These are phyloP conservation scores for Malurus elegans DNA, from an alignment of 2,113 vertebrate species.

Conservation along the genomic window DNA sequence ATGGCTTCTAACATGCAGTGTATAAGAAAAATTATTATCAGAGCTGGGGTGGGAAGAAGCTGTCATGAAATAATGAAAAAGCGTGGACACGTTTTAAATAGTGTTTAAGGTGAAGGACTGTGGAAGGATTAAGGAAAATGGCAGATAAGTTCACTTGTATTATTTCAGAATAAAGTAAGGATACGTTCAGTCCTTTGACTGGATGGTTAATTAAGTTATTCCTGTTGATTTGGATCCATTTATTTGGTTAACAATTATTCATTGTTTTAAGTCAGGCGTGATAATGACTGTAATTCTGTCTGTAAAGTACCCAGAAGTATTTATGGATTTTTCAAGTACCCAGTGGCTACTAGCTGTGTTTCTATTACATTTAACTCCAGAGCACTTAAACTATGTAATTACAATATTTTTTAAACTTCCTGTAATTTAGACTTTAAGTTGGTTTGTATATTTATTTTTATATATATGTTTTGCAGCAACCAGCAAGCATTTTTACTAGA, in stretches of 20 bases:
- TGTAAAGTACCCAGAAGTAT: background rate
- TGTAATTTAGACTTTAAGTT: background rate
- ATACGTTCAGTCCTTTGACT: background rate
- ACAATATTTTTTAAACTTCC: background rate
- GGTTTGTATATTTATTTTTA: background rate
- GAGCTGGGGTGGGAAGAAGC: background rate
- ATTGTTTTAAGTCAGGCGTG: background rate
- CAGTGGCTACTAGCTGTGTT: background rate
- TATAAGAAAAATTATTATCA: background rate
- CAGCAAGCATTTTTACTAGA: slow-evolving; percentile 93
- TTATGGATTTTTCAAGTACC: background rate
- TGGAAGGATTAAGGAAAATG: background rate
- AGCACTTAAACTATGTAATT: background rate
- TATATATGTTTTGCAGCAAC: slow-evolving; percentile 69
- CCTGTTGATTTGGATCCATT: background rate
- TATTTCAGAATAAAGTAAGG: background rate
- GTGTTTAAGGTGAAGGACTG: background rate
- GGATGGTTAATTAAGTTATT: background rate
- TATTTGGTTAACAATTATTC: background rate
- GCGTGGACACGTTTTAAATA: background rate
- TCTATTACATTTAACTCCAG: background rate
- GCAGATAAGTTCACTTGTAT: background rate
- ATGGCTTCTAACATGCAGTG: background rate
- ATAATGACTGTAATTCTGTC: background rate
- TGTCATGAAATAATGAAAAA: background rate